These are phyloP conservation scores for Eubasilissa regina DNA, from an alignment of 1,140 invertebrate genomes.

Conservation along the genomic window DNA sequence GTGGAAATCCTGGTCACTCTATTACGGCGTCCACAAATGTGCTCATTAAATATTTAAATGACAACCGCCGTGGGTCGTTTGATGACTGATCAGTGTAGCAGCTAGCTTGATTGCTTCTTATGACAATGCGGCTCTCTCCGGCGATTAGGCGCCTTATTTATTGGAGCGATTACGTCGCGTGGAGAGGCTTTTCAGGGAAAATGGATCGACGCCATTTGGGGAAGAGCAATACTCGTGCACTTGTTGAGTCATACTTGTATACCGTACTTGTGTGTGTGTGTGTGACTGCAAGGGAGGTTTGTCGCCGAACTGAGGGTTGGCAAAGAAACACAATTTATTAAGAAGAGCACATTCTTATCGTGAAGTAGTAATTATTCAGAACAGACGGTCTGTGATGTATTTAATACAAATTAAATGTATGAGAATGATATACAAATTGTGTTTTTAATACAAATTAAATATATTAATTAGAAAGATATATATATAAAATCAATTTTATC, in stretches of 20 bases:
- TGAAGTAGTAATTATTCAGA: too few species aligned
- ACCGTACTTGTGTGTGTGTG: not conserved
- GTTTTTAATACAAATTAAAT: too few species aligned
- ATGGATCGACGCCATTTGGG: not conserved
- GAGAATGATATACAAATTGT: too few species aligned
- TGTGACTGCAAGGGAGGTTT: not conserved
- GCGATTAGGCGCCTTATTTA: constrained; percentile 18
- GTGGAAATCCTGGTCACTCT: not conserved
- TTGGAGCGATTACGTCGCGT: not conserved
- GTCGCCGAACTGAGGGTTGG: not conserved
- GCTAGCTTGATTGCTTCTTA: not conserved
- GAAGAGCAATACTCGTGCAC: not conserved
- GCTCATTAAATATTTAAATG: constrained; percentile 8
- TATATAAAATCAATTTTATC: too few species aligned
- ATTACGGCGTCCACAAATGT: not conserved
- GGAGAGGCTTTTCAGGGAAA: not conserved
- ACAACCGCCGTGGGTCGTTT: not conserved
- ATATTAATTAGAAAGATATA: too few species aligned
- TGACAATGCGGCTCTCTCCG: not conserved
- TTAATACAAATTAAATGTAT: too few species aligned
- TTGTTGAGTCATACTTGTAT: not conserved
- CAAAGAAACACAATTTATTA: not conserved
- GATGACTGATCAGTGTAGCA: not conserved
- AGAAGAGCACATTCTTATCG: too few species aligned
- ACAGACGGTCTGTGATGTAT: too few species aligned